These are phyloP conservation scores for Ictalurus punctatus DNA, from an alignment of 2,113 vertebrate genomes.

Conservation along the genomic window DNA sequence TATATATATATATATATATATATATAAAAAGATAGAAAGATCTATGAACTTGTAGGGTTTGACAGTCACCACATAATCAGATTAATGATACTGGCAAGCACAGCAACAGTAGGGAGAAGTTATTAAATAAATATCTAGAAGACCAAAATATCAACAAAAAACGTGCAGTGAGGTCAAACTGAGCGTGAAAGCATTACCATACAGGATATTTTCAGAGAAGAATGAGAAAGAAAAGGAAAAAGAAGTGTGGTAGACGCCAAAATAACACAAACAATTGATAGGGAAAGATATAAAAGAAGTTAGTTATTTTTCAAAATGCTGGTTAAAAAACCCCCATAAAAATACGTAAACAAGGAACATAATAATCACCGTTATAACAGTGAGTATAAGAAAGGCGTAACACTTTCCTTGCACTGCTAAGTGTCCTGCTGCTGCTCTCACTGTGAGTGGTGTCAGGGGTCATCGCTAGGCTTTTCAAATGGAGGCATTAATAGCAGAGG, in stretches of 20 bases:
- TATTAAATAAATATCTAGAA: background rate
- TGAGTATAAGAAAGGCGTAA: background rate
- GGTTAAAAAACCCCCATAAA: background rate
- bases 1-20: no score
- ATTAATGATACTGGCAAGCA: background rate
- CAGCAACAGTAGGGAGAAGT: background rate
- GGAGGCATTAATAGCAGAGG: constrained; percentile 60
- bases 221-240: background rate
- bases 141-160: constrained; percentile 6
- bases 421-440: constrained; percentile 40
- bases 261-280: background rate
- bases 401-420: constrained; percentile 28
- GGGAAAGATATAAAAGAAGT: no score
- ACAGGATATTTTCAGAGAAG: background rate
- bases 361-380: background rate
- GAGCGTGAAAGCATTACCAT: background rate
- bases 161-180: background rate
- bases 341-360: background rate
- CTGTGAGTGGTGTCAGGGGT: constrained; percentile 54
- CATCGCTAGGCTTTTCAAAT: constrained; percentile 52
- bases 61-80: background rate
- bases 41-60: background rate
- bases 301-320: background rate
- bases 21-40: background rate
- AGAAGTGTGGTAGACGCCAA: background rate